These are phyloP conservation scores for Rhogogaster chlorosoma DNA, from an alignment of 2,888 invertebrate genomes.

Conservation along the genomic window DNA sequence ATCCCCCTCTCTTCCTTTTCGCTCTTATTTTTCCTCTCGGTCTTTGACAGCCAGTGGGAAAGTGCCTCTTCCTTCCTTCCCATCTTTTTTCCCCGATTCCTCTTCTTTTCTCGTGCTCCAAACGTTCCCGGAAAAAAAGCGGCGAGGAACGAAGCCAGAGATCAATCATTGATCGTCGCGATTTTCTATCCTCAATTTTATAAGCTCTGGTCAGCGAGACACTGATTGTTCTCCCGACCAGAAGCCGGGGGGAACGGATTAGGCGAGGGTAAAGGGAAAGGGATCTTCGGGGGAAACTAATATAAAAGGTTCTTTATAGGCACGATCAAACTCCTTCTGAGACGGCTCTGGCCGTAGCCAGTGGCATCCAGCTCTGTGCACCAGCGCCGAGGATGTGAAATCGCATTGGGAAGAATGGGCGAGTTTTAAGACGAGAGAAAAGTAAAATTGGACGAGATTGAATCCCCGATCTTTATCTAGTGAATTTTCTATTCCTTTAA, in stretches of 20 bases:
- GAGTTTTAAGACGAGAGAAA: constrained; percentile 17
- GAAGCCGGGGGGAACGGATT: background rate
- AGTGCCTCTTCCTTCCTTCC: background rate
- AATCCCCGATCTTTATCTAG: constrained; percentile 8
- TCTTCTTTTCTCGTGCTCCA: background rate
- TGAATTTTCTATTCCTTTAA: background rate
- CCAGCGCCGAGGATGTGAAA: no score
- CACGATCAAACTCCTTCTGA: constrained; percentile 17
- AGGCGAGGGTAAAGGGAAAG: background rate
- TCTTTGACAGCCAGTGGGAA: background rate
- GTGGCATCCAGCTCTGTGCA: background rate
- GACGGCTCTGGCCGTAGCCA: background rate
- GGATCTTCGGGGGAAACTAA: constrained; percentile 25
- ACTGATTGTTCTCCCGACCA: constrained; percentile 11
- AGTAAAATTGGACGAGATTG: constrained; percentile 32
- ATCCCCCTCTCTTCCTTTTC: background rate
- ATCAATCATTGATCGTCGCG: constrained; percentile 11
- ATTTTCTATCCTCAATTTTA: constrained; percentile 31
- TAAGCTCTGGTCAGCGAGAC: background rate
- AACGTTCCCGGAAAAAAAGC: background rate
- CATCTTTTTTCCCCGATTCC: background rate
- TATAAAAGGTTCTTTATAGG: constrained; percentile 40
- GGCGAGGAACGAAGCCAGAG: background rate
- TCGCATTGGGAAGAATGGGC: constrained; percentile 9
- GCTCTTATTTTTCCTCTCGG: background rate